These are phyloP conservation scores for Oreochromis tanganicae DNA, from an alignment of 2,113 vertebrate genomes.

Conservation along the genomic window DNA sequence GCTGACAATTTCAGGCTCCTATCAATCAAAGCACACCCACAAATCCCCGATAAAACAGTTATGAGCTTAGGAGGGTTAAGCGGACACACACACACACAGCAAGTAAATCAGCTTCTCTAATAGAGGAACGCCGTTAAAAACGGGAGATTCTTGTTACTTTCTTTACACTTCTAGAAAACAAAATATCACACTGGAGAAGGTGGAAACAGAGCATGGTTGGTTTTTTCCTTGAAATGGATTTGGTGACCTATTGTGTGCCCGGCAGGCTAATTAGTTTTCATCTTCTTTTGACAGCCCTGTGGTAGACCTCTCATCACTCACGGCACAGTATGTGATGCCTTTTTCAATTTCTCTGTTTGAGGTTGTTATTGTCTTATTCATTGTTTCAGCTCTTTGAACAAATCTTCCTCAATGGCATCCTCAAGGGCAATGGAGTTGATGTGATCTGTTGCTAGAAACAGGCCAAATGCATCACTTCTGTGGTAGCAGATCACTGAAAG, in stretches of 20 bases:
- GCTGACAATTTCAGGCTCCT: not conserved
- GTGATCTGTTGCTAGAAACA: slow-evolving; percentile 11
- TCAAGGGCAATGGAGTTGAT: not conserved
- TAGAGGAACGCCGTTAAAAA: not conserved
- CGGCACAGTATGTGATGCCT: not conserved
- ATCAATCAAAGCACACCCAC: not conserved
- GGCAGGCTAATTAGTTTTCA: not conserved
- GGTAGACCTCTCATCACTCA: not conserved
- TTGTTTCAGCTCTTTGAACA: not conserved
- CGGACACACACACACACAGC: not conserved
- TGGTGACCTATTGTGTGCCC: not conserved
- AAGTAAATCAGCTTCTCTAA: not conserved
- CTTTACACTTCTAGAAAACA: not conserved
- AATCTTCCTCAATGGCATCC: not conserved
- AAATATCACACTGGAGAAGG: not conserved
- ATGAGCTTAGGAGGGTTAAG: not conserved
- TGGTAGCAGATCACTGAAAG: not conserved
- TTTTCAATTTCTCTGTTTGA: not conserved
- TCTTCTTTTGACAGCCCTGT: not conserved
- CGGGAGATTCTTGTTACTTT: not conserved
- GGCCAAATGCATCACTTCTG: slow-evolving; percentile 1
- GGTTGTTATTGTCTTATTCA: not conserved
- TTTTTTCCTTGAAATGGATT: not conserved
- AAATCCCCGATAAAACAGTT: not conserved
- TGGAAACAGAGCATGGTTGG: not conserved